These are phyloP conservation scores for Apis cerana DNA, from an alignment of 1,140 invertebrate species.

Conservation along the genomic window DNA sequence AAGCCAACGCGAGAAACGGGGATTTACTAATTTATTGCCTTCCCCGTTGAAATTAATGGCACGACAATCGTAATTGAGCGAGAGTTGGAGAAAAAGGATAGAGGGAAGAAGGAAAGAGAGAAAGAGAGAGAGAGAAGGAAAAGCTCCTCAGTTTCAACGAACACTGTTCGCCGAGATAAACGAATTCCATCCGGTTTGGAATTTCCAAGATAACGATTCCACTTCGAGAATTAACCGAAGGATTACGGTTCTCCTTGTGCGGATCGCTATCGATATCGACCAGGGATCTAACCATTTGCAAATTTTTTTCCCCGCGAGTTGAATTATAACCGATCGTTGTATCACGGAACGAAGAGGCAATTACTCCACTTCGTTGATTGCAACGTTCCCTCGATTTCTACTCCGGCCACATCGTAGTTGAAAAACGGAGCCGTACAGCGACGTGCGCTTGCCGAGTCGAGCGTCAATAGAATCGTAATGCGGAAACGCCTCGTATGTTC, in stretches of 20 bases:
- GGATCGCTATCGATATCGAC: not conserved
- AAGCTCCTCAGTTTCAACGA: not conserved
- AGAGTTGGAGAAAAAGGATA: not conserved
- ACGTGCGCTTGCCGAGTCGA: not conserved
- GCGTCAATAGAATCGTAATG: too few species aligned
- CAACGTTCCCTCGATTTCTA: not conserved
- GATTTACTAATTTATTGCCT: constrained; percentile 24
- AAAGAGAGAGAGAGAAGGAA: too few species aligned
- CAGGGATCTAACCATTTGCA: not conserved
- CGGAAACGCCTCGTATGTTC: too few species aligned
- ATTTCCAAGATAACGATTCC: constrained; percentile 15
- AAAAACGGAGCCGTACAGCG: not conserved
- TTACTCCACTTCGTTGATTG: constrained; percentile 22
- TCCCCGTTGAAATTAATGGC: constrained; percentile 16
- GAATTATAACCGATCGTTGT: not conserved
- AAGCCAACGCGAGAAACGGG: not conserved
- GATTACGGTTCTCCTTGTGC: not conserved
- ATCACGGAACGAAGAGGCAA: not conserved
- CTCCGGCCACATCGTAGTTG: not conserved
- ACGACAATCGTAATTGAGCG: constrained; percentile 26
- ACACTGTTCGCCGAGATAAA: not conserved
- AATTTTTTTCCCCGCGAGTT: constrained; percentile 3
- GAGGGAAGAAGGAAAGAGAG: not conserved
- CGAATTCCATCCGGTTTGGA: not conserved
- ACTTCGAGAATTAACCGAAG: not conserved